Evolutionary conservation across 2,113 vertebrate species (phyloP), one percentile per base, ranked within the genome.

Genomic region (Zeus faber): DNA sequence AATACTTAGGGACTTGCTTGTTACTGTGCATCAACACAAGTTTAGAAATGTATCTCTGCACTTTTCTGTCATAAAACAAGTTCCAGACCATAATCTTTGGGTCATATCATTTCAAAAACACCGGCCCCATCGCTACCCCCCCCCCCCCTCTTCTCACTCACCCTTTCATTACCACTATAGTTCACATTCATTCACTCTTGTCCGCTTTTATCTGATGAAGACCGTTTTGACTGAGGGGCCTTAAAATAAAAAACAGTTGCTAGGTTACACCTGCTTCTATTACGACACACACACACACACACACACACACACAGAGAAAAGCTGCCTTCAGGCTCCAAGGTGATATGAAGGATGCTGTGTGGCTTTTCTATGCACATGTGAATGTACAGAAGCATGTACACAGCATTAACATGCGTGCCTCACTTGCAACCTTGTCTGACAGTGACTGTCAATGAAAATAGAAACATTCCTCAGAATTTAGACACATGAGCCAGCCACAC

Each of bases 201-300:
- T 37, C 33, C 6, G 33, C 3, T 4, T 37, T n/a, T 37, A 11
- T 37, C 13, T 5, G 63, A 75, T 54, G 62, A 64, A 47, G 39
- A 49, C 53, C n/a, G n/a, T 51, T 49, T 17, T 26, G 49, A 53
- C 52, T 29, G 58, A 56, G 44, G 26, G 66, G 58, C 51, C 70
- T 72, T 65, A 66, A 77, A 77, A 75, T 21, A 79, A 74, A 60
- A 31, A 59, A 66, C 2, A 6, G 74, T 81, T 82, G 79, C 79
- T 71, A 73, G 71, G 81, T 69, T 69, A 81, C 76, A 76, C 67
- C 69, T 71, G 63, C 41, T 23, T 58, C 52, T 63, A 63, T 66
- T 49, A 46, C 10, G 51, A 80, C 47, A 66, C 50, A 23, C 20
- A 7, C 11, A 59, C 3, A 1, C 14, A 40, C 49, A 70, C 57